Evolutionary conservation across 1,140 invertebrate species (phyloP).

Genomic region (Matsumurasca onukii): DNA sequence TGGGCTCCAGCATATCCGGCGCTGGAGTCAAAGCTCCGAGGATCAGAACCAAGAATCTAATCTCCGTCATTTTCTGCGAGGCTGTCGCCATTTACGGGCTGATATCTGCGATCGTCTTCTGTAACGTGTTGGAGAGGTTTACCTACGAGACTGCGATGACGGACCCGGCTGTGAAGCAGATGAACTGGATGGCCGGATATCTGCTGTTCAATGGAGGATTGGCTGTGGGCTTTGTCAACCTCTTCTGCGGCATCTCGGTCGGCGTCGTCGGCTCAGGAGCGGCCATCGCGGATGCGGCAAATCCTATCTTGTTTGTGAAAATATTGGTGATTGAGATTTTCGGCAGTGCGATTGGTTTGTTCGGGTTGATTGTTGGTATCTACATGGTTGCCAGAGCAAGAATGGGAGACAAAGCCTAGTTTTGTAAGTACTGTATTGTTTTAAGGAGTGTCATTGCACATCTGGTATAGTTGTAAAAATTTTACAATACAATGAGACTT

Average conservation of each 20-base stretch:
- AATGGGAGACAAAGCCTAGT: slow-evolving; percentile 51
- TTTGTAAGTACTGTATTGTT: too few species aligned
- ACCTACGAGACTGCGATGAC: slow-evolving; percentile 41
- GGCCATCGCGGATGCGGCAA: slow-evolving; percentile 94
- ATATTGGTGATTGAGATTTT: slow-evolving; percentile 98
- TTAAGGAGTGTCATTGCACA: too few species aligned
- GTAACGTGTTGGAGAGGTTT: slow-evolving; percentile 67
- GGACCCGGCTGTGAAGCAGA: slow-evolving; percentile 47
- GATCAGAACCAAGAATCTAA: slow-evolving; percentile 99
- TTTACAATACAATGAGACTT: too few species aligned
- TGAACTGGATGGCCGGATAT: slow-evolving; percentile 79
- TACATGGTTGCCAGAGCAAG: slow-evolving; percentile 76
- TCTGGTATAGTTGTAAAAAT: too few species aligned
- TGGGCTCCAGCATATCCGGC: slow-evolving; percentile 93
- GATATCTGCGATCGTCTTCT: slow-evolving; percentile 94
- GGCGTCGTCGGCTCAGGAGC: slow-evolving; percentile 95
- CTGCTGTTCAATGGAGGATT: slow-evolving; percentile 94
- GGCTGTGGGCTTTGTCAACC: slow-evolving; percentile 89
- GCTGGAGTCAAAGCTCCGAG: slow-evolving; percentile 97
- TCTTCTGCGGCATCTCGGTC: slow-evolving; percentile 94
- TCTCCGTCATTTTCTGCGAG: too few species aligned
- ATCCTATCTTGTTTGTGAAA: slow-evolving; percentile 92
- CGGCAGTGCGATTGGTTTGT: slow-evolving; percentile 95
- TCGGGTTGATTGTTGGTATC: slow-evolving; percentile 96
- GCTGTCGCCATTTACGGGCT: too few species aligned